Conservation (phyloP, 2,888 invertebrate species). For the Habroteleia sp. region DNA sequence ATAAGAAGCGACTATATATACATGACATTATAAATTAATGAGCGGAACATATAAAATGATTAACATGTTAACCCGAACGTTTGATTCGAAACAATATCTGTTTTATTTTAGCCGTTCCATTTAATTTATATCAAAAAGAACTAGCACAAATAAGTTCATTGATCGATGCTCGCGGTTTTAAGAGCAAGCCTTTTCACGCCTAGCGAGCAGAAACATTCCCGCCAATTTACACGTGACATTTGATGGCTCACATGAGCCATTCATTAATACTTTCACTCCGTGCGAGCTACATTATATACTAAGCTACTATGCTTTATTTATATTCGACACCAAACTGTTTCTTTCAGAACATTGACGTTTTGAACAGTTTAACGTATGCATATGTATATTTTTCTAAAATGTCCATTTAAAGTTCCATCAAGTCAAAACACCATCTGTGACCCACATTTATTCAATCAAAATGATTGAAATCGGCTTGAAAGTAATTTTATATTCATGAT, state of each 20-base stretch:
- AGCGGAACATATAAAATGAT: too few relatives aligned
- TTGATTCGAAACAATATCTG: too few relatives aligned
- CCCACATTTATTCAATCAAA: slow-evolving; percentile 5
- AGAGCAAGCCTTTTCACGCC: slow-evolving; percentile 28
- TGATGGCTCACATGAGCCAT: slow-evolving; percentile 49
- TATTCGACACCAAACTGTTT: slow-evolving; percentile 20
- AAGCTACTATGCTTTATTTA: slow-evolving; percentile 39
- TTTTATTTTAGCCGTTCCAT: too few relatives aligned
- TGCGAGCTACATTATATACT: slow-evolving; percentile 22
- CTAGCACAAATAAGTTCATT: slow-evolving; percentile 25
- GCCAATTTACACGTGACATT: slow-evolving; percentile 61
- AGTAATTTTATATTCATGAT: too few relatives aligned
- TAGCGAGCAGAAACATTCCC: slow-evolving; percentile 47
- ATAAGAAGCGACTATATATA: too few relatives aligned
- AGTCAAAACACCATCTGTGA: slow-evolving; percentile 24
- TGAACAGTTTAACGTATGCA: slow-evolving; percentile 2
- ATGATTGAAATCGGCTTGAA: neutral
- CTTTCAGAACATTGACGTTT: slow-evolving; percentile 14
- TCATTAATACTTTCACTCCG: slow-evolving; percentile 58
- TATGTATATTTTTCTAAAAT: slow-evolving; percentile 13
- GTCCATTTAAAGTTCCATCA: slow-evolving; percentile 7
- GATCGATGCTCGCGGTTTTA: slow-evolving; percentile 16
- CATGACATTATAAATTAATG: too few relatives aligned
- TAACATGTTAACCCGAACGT: too few relatives aligned
- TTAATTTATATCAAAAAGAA: too few relatives aligned